A percentile compares a stretch with the other conserved stretches of the same genome.
Evolutionary conservation across 1,140 invertebrate species (phyloP).

Genomic region (Octopus bimaculoides): DNA sequence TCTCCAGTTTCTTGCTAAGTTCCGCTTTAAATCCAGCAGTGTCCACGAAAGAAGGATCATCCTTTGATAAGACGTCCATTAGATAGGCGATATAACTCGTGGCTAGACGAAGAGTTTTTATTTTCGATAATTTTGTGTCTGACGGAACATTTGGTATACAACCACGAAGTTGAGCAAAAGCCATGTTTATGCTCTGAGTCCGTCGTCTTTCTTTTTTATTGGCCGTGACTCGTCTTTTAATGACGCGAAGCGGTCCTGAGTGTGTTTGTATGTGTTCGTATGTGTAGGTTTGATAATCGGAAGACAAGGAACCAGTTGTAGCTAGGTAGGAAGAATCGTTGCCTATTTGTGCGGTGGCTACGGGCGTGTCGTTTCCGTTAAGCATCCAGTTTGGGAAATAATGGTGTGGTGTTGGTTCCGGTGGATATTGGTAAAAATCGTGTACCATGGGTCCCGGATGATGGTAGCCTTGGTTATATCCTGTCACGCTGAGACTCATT

Average conservation of each 20-base stretch:
- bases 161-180: constrained; percentile 85
- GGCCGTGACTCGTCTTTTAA: constrained; percentile 57
- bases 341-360: constrained; percentile 19
- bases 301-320: constrained; percentile 19
- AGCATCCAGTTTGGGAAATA: constrained; percentile 39
- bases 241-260: constrained; percentile 33
- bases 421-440: constrained; percentile 28
- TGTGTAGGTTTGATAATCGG: constrained; percentile 19
- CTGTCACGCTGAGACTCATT: constrained; percentile 37
- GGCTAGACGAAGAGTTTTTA: constrained; percentile 61
- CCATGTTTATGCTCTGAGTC: constrained; percentile 93
- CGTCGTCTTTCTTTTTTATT: constrained; percentile 89
- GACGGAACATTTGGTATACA: constrained; percentile 94
- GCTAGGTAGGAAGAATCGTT: background rate
- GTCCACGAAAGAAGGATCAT: constrained; percentile 56
- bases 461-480: constrained; percentile 32
- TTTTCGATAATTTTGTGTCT: constrained; percentile 82
- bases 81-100: constrained; percentile 61
- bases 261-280: constrained; percentile 17
- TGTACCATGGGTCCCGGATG: constrained; percentile 24
- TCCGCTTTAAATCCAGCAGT: constrained; percentile 62
- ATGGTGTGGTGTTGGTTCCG: constrained; percentile 12
- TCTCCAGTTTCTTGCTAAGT: constrained; percentile 53
- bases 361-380: constrained; percentile 22
- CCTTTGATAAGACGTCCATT: constrained; percentile 60